phyloP scores from a whole-genome alignment of 2,888 invertebrate species.

The Nephrotoma guestfalica region DNA sequence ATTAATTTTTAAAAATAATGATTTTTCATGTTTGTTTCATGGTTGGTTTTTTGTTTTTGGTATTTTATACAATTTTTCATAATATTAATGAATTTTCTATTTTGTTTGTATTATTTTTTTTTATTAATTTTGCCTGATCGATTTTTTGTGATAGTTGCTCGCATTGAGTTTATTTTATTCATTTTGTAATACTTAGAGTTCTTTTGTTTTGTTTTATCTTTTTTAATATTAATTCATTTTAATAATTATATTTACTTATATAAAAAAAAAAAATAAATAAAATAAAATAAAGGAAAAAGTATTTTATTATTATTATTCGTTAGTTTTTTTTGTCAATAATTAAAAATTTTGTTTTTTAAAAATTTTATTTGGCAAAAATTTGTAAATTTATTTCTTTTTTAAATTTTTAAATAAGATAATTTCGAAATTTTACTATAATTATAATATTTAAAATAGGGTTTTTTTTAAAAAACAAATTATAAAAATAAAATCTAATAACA shows the following conservation, averaged over 20 bases:
- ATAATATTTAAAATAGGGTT: not conserved
- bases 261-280: not conserved
- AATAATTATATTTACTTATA: not conserved
- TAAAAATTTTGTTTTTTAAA: not conserved
- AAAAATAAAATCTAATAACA: not conserved
- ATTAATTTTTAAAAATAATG: conserved; percentile 1
- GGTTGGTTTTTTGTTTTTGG: not conserved
- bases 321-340: not conserved
- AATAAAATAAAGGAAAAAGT: not conserved
- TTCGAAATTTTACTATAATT: not conserved
- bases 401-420: not conserved
- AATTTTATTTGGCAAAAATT: not conserved
- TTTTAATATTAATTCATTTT: not conserved
- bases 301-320: not conserved
- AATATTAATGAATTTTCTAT: not conserved
- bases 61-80: not conserved
- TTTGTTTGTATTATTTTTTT: not conserved
- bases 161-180: not conserved
- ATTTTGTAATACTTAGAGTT: not conserved
- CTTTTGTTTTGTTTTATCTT: not conserved
- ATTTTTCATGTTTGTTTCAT: not conserved
- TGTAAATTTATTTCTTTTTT: not conserved
- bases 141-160: not conserved
- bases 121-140: not conserved
- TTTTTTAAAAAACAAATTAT: not conserved